Evolutionary conservation across 2,888 invertebrate species (phyloP), one percentile per base, ranked within the genome.

Genomic region (Pristionchus fissidentatus): DNA sequence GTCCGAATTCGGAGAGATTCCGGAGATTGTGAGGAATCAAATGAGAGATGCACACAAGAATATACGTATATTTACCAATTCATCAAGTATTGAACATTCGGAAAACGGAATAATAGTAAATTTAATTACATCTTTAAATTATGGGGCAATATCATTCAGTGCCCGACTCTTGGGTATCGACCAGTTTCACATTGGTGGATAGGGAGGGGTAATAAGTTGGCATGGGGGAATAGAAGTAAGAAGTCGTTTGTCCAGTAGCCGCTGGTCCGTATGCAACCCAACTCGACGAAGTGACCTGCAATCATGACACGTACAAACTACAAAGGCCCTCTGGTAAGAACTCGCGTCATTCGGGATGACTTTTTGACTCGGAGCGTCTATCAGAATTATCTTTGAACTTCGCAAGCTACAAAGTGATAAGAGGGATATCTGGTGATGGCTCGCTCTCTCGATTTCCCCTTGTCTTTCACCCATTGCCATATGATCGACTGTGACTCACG

Each of bases 181-280:
- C 5, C n/a, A 79, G n/a, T 32, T 79, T 79, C 32, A 73, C 73
- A 43, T 73, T 73, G 3, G 35, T 38, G n/a, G 55, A 19, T 10
- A 79, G 38, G 15, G 55, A 35, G 4, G 79, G 79, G 38, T 79
- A 79, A 26, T 79, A 79, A 13, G 79, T 43, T 29, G 80, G 80
- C 41, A 81, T 22, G n/a, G 60, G 80, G 4, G 80, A 81, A 10
- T 81, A 81, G 80, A 81, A 81, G 62, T 81, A 83, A 13, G 83
- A 87, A 8, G 87, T 77, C 1, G 85, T 70, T n/a, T 87, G 87
- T 41, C 85, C 87, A 8, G 87, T 84, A 13, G 82, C 81, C 0
- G 84, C 73, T 13, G 87, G 73, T 80, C 86, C 88, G 43, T 70
- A 70, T 26, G 86, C 85, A 57, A 83, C 85, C 73, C 80, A 81